Conservation (phyloP, 2,113 vertebrate genomes). For the Nesoenas mayeri region DNA sequence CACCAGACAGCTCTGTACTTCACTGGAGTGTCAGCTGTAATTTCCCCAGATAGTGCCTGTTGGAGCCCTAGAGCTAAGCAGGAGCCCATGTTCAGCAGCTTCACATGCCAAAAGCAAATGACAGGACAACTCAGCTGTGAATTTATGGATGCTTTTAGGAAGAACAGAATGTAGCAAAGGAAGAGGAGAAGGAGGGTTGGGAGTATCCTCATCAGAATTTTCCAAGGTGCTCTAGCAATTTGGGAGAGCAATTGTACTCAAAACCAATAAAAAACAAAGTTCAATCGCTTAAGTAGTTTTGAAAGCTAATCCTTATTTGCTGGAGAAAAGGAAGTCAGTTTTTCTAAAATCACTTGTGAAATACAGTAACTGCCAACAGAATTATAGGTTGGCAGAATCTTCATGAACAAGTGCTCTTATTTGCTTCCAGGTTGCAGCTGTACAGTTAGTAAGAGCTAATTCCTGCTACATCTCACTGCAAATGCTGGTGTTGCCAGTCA, state of each 20-base stretch:
- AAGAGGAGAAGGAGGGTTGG: background rate
- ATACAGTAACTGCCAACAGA: background rate
- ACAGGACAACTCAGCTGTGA: background rate
- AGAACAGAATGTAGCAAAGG: background rate
- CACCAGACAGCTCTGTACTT: background rate
- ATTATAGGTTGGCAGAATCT: background rate
- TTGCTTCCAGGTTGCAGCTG: background rate
- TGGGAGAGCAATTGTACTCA: background rate
- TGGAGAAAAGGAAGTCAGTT: background rate
- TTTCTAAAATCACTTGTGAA: background rate
- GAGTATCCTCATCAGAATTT: background rate
- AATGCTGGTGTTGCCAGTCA: background rate
- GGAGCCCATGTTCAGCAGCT: background rate
- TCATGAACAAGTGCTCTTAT: accelerated
- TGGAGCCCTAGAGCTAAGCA: background rate
- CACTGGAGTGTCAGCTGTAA: background rate
- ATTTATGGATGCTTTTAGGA: background rate
- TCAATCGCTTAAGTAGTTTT: background rate
- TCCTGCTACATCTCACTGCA: background rate
- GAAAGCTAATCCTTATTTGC: background rate
- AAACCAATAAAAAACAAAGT: background rate
- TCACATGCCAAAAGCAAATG: background rate
- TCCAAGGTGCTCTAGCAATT: background rate
- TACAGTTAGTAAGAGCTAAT: background rate
- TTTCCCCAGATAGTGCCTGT: background rate